Percentiles rank a stretch among this genome's conserved stretches.
phyloP scores from a whole-genome alignment of 2,888 invertebrate species.

The Euzetes globulus region DNA sequence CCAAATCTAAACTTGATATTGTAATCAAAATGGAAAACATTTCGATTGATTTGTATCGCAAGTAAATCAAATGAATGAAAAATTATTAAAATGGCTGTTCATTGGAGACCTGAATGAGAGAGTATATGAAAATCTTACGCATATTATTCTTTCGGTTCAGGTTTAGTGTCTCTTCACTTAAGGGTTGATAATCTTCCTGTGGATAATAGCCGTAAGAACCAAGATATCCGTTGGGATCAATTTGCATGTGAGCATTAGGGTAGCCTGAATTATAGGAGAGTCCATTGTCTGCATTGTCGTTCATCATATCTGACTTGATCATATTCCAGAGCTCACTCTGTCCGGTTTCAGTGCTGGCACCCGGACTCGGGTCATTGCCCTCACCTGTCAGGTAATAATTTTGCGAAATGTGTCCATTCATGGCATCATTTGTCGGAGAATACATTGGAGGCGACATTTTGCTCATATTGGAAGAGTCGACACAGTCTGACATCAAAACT shows the following conservation, averaged over 20 bases:
- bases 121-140: constrained; percentile 43
- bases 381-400: constrained; percentile 46
- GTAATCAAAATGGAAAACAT: too few relatives aligned
- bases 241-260: constrained; percentile 28
- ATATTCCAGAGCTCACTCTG: constrained; percentile 74
- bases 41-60: too few relatives aligned
- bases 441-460: constrained; percentile 53
- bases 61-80: not conserved
- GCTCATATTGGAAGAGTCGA: constrained; percentile 63
- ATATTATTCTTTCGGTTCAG: constrained; percentile 43
- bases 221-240: constrained; percentile 42
- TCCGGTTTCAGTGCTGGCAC: constrained; percentile 36
- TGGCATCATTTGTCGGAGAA: constrained; percentile 39
- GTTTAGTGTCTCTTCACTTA: constrained; percentile 43
- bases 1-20: too few relatives aligned
- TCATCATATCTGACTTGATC: constrained; percentile 75
- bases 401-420: constrained; percentile 41
- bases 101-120: too few relatives aligned
- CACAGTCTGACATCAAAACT: constrained; percentile 70
- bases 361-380: constrained; percentile 45
- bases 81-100: too few relatives aligned
- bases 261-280: constrained; percentile 43
- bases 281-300: constrained; percentile 50
- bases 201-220: constrained; percentile 39
- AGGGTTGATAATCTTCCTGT: constrained; percentile 43